phyloP scores from a whole-genome alignment of 2,888 invertebrate genomes.

The Galerucella calmariensis region DNA sequence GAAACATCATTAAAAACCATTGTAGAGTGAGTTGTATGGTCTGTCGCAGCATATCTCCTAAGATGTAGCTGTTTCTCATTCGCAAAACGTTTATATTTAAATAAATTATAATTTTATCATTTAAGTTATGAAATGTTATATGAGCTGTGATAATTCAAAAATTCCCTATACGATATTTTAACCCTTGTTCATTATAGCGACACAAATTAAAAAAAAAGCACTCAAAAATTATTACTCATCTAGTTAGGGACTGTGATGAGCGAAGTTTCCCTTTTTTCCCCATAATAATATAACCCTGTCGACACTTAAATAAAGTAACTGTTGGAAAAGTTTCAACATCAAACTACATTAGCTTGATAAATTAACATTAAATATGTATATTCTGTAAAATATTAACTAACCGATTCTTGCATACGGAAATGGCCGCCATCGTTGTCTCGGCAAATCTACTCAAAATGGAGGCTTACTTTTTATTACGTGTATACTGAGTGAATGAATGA shows the following conservation, averaged over 20 bases:
- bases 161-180: neutral
- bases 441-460: neutral
- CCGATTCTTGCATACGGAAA: neutral
- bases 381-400: neutral
- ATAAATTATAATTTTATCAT: too few relatives aligned
- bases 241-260: neutral
- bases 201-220: neutral
- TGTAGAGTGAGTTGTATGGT: too few relatives aligned
- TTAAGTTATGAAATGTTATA: too few relatives aligned
- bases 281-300: neutral
- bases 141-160: too few relatives aligned
- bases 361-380: slow-evolving; percentile 8
- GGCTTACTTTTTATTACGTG: neutral
- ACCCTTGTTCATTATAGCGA: neutral
- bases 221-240: slow-evolving; percentile 11
- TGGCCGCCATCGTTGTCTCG: neutral
- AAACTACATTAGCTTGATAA: neutral
- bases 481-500: neutral
- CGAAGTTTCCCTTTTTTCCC: neutral
- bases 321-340: neutral
- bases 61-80: too few relatives aligned
- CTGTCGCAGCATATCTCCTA: too few relatives aligned
- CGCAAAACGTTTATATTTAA: too few relatives aligned
- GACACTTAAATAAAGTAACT: slow-evolving; percentile 2
- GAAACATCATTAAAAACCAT: too few relatives aligned